Evolutionary conservation across 2,113 vertebrate species (phyloP).

Genomic region (Oceanites oceanicus): DNA sequence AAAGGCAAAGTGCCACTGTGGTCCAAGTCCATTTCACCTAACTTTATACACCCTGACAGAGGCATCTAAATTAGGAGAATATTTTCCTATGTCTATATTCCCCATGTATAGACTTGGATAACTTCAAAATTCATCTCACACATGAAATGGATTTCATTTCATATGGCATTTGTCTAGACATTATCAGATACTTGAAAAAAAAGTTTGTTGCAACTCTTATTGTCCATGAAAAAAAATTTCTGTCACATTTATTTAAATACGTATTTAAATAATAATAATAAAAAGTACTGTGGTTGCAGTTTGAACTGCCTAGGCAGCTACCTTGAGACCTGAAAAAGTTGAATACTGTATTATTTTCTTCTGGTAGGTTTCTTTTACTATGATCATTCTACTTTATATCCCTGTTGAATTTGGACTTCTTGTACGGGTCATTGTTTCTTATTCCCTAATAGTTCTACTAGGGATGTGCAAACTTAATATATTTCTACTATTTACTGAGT

Average conservation of each 20-base stretch:
- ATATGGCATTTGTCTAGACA: not conserved
- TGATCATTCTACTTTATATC: conserved; percentile 16
- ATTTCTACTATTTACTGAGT: conserved; percentile 34
- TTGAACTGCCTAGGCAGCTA: not conserved
- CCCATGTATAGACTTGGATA: not conserved
- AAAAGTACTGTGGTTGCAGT: not conserved
- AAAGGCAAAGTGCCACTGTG: not conserved
- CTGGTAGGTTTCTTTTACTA: not conserved
- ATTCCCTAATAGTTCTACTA: conserved; percentile 17
- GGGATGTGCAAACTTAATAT: conserved; percentile 23
- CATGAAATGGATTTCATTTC: not conserved
- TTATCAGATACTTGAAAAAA: not conserved
- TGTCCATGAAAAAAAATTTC: not conserved
- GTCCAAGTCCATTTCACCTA: not conserved
- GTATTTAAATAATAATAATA: not conserved
- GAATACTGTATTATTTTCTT: not conserved
- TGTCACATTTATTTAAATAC: not conserved
- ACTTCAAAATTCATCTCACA: not conserved
- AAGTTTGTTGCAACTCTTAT: not conserved
- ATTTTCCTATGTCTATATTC: not conserved
- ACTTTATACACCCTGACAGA: not conserved
- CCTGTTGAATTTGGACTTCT: conserved; percentile 27
- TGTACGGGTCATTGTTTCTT: not conserved
- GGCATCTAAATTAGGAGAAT: not conserved
- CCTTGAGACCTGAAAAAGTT: not conserved